Base-by-base conservation (phyloP, 2,888 invertebrate species). In the Thyatira batis region DNA sequence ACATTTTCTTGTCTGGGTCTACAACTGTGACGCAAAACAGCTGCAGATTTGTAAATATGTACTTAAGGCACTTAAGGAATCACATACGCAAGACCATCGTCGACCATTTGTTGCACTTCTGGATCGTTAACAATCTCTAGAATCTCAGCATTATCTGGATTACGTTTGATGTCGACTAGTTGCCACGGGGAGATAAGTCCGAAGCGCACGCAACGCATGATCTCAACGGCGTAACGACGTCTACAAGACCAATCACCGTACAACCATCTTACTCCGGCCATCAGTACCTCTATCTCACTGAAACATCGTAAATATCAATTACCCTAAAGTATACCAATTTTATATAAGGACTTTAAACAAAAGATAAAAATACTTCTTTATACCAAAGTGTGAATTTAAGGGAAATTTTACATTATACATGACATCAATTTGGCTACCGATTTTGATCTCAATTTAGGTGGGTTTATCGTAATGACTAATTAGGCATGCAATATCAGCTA, bases 211-310 rank as follows among this genome's bases (percentile, higher is more conserved):
- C 95, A 95, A 1, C 92, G 90, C 84, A 96, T 90, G 0, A 97
- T 90, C 6, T 94, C 93, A 0, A 94, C 83, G 20, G 95, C 88
- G 58, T 92, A 74, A 20, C 86, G 80, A 20, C 93, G 91, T 0
- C 97, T 92, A 1, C 91, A 84, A 0, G 92, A 73, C 96, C 96
- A 96, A 68, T 95, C 93, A 49, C 94, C 93, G 77, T 94, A 94
- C 20, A 97, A 78, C 97, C 97, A 97, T 20, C 96, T 92, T 0
- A 96, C 95, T 0, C 95, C 96, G 0, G 96, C 94, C 95, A 97
- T 96, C 44, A 96, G 93, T 0, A 96, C 94, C 83, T 96, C 95
- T 89, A 95, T 94, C 84, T 96, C 95, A 58, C 91, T 86, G 52
- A 43, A 65, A 60, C 23, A 21, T 44, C 20, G 33, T 54, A 45